Evolutionary conservation across 2,797 vertebrate species (phyloP).

Genomic region (Gastrophryne carolinensis): DNA sequence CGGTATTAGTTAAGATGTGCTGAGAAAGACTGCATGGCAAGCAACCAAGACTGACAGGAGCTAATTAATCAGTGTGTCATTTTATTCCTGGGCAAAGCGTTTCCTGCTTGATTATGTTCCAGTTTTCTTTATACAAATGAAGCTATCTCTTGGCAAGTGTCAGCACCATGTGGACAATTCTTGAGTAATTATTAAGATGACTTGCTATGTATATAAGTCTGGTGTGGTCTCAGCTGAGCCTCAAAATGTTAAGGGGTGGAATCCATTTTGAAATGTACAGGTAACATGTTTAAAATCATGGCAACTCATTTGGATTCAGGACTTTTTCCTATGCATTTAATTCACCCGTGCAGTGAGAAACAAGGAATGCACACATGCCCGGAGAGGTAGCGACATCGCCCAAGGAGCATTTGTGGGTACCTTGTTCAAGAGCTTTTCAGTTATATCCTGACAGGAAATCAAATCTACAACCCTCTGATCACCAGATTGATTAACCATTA

Average conservation of each 20-base stretch:
- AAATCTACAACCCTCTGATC: too few species aligned
- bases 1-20: constrained; percentile 51
- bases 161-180: not conserved
- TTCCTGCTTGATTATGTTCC: not conserved
- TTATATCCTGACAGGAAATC: too few species aligned
- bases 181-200: not conserved
- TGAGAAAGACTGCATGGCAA: constrained; percentile 54
- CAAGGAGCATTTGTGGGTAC: too few species aligned
- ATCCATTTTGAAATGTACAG: too few species aligned
- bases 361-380: too few species aligned
- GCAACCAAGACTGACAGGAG: constrained; percentile 52
- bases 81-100: constrained; percentile 13
- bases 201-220: not conserved
- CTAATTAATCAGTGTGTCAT: constrained; percentile 31
- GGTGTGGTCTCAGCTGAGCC: not conserved
- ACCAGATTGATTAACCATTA: too few species aligned
- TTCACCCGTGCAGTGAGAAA: too few species aligned
- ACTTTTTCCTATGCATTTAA: too few species aligned
- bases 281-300: too few species aligned
- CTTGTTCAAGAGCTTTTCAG: too few species aligned
- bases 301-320: too few species aligned
- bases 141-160: not conserved
- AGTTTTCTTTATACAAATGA: not conserved
- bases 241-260: not conserved
- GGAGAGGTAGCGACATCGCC: too few species aligned